phyloP scores from a whole-genome alignment of 1,140 invertebrate species.

The Drosophila fuyamai region DNA sequence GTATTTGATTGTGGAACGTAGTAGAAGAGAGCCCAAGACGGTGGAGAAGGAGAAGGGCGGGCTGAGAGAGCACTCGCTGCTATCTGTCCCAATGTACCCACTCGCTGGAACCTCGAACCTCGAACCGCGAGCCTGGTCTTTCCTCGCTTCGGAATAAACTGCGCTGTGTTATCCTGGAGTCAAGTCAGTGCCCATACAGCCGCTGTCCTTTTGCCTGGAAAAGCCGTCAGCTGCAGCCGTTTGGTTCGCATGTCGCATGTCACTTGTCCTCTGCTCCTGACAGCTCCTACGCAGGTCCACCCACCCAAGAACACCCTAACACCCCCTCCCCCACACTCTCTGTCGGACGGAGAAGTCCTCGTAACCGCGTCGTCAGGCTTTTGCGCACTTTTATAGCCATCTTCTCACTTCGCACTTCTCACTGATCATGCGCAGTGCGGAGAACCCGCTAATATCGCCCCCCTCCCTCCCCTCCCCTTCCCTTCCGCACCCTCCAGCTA shows the following conservation, averaged over 20 bases:
- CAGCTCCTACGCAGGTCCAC: constrained; percentile 25
- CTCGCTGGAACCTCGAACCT: constrained; percentile 5
- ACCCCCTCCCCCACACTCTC: background rate
- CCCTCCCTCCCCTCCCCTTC: no score
- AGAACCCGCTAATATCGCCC: background rate
- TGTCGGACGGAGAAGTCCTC: background rate
- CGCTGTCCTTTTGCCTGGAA: constrained; percentile 12
- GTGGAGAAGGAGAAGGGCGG: background rate
- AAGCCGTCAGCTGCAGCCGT: constrained; percentile 44
- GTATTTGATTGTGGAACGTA: constrained; percentile 80
- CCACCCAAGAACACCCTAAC: background rate
- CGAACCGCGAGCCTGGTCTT: background rate
- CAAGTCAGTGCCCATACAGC: background rate
- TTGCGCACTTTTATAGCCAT: background rate
- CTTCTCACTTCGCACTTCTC: background rate
- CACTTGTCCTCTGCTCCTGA: constrained; percentile 8
- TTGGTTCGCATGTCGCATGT: constrained; percentile 11
- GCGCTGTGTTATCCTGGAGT: background rate
- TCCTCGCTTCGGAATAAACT: background rate
- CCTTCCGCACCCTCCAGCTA: constrained; percentile 8
- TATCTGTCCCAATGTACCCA: constrained; percentile 8
- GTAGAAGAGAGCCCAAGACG: constrained; percentile 43
- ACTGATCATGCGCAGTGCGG: constrained; percentile 14
- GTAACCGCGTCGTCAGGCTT: constrained; percentile 2
- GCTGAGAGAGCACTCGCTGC: constrained; percentile 20